Conservation (phyloP, 2,888 invertebrate species). For the Philonicus albiceps region DNA sequence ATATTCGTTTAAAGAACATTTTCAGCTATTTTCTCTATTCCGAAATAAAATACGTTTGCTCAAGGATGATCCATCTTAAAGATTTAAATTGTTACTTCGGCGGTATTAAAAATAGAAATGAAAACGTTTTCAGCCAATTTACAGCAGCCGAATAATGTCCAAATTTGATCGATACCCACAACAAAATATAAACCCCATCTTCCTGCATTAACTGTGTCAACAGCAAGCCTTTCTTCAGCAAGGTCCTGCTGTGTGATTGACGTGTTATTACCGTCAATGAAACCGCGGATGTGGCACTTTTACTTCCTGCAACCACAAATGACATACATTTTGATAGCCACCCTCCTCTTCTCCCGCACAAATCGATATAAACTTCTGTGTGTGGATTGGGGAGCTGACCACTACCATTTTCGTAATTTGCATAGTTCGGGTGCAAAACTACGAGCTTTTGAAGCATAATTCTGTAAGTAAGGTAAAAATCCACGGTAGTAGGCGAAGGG, state of each 20-base stretch:
- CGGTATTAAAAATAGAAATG: neutral
- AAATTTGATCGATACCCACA: neutral
- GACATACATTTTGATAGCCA: constrained; percentile 6
- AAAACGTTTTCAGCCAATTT: neutral
- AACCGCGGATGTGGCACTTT: neutral
- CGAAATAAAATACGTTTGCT: too few species aligned
- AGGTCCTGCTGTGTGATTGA: constrained; percentile 21
- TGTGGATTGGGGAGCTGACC: neutral
- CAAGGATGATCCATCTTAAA: neutral
- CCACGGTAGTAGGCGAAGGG: neutral
- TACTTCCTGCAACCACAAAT: constrained; percentile 13
- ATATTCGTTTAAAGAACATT: too few species aligned
- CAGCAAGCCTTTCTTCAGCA: neutral
- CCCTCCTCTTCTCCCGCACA: too few species aligned
- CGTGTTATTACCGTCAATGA: constrained; percentile 18
- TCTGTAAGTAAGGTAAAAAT: neutral
- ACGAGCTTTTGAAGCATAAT: neutral
- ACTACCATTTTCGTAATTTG: neutral
- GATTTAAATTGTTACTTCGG: neutral
- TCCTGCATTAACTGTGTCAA: neutral
- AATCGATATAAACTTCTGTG: neutral
- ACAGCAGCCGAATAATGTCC: neutral
- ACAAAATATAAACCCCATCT: neutral
- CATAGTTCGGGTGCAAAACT: neutral
- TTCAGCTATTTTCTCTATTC: too few species aligned